Evolutionary conservation across 2,797 vertebrate genomes (phyloP).

Genomic region (Enteromius mattozi): DNA sequence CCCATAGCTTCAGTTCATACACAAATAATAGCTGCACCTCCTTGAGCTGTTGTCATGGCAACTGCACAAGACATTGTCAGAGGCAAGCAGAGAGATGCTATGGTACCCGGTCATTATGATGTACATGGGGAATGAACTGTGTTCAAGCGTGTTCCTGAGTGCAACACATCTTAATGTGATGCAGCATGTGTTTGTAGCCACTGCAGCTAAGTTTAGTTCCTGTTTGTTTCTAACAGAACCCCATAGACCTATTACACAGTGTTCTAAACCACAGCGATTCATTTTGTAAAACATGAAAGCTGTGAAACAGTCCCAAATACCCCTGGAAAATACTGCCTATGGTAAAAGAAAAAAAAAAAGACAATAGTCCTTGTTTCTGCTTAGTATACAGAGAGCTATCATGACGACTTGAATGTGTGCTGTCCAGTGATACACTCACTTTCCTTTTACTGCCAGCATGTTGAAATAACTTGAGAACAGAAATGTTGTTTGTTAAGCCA

Average conservation of each 20-base stretch:
- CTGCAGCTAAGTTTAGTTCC: background rate
- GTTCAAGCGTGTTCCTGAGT: background rate
- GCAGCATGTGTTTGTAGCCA: background rate
- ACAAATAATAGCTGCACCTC: conserved; percentile 52
- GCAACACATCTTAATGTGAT: background rate
- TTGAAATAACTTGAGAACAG: background rate
- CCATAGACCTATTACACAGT: conserved; percentile 62
- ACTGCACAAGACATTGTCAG: conserved; percentile 49
- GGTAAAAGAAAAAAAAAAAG: conserved; percentile 38
- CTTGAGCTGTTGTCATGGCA: conserved; percentile 56
- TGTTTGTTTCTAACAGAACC: conserved; percentile 38
- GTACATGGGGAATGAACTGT: background rate
- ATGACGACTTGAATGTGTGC: background rate
- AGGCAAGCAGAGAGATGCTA: conserved; percentile 15
- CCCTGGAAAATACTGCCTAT: conserved; percentile 49
- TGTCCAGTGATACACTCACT: background rate
- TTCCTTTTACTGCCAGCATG: background rate
- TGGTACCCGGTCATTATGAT: conserved; percentile 19
- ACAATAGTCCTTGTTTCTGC: background rate
- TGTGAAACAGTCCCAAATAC: conserved; percentile 56
- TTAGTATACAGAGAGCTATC: background rate
- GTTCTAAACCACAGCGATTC: conserved; percentile 51
- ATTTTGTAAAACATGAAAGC: conserved; percentile 68
- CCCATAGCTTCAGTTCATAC: conserved; percentile 44
- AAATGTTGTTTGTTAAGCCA: background rate